Conservation (phyloP, 2,888 invertebrate genomes). For the Hyalella azteca region DNA sequence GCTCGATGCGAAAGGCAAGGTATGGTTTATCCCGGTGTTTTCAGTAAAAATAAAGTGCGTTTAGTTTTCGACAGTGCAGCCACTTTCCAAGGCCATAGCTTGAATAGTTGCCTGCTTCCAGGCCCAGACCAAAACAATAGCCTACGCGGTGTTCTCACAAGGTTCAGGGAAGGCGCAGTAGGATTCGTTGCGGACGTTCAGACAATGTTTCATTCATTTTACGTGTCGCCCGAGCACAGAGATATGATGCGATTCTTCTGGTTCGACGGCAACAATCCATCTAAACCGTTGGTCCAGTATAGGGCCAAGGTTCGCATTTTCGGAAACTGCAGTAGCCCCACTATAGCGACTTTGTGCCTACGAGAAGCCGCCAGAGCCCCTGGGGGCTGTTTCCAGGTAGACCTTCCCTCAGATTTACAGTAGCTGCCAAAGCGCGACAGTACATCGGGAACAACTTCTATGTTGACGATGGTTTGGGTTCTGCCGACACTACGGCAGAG, state of each 20-base stretch:
- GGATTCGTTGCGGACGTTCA: background rate
- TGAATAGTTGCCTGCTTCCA: background rate
- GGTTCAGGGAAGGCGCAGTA: background rate
- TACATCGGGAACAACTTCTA: too few species aligned
- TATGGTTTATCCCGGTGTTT: conserved; percentile 15
- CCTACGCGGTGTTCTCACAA: background rate
- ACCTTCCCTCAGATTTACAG: too few species aligned
- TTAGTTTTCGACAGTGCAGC: conserved; percentile 27
- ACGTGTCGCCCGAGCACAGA: background rate
- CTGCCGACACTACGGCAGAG: too few species aligned
- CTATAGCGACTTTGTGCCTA: background rate
- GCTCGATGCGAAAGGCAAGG: background rate
- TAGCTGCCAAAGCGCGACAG: too few species aligned
- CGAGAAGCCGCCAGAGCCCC: too few species aligned
- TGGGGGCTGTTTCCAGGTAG: too few species aligned
- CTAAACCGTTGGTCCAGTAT: background rate
- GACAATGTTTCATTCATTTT: background rate
- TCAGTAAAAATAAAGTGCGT: background rate
- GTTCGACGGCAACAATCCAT: background rate
- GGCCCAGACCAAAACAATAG: conserved; percentile 31
- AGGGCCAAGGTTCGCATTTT: background rate
- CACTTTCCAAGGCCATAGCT: background rate
- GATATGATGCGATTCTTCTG: background rate
- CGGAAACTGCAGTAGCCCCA: background rate
- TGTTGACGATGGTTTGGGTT: too few species aligned